Percentiles rank a stretch among this genome's conserved stretches.
These are phyloP conservation scores for Lucilia cuprina DNA, from an alignment of 1,140 invertebrate species.

Conservation along the genomic window DNA sequence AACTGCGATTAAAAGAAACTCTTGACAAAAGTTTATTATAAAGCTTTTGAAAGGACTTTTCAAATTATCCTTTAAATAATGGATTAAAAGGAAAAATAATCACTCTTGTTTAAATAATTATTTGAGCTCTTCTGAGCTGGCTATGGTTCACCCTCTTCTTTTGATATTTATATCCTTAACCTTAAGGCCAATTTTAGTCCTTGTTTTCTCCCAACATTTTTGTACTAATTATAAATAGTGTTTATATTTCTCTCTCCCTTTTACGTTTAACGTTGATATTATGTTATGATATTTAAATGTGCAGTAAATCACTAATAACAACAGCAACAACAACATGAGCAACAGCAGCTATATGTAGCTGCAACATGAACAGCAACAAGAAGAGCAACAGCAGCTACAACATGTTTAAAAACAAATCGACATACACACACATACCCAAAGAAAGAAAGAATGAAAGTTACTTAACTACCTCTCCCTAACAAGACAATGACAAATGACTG, in stretches of 20 bases:
- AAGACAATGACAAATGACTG: constrained; percentile 9
- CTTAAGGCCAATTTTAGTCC: background rate
- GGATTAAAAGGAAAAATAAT: too few relatives aligned
- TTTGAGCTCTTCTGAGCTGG: too few relatives aligned
- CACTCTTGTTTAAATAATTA: too few relatives aligned
- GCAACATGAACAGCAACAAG: background rate
- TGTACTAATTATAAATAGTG: background rate
- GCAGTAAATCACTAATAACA: background rate
- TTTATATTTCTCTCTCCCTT: background rate
- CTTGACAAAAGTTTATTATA: too few relatives aligned
- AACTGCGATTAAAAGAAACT: too few relatives aligned
- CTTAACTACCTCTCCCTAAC: background rate
- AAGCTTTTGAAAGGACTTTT: too few relatives aligned
- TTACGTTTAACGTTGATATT: background rate
- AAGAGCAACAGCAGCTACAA: background rate
- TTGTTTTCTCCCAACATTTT: background rate
- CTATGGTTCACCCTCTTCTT: too few relatives aligned
- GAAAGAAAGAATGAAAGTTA: too few relatives aligned
- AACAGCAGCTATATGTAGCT: background rate
- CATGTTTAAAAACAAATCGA: background rate
- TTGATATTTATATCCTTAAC: background rate
- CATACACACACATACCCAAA: too few relatives aligned
- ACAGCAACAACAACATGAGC: background rate
- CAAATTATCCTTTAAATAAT: too few relatives aligned
- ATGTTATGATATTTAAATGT: background rate